These are phyloP conservation scores for Drosophila azteca DNA, from an alignment of 1,140 invertebrate species.

Conservation along the genomic window DNA sequence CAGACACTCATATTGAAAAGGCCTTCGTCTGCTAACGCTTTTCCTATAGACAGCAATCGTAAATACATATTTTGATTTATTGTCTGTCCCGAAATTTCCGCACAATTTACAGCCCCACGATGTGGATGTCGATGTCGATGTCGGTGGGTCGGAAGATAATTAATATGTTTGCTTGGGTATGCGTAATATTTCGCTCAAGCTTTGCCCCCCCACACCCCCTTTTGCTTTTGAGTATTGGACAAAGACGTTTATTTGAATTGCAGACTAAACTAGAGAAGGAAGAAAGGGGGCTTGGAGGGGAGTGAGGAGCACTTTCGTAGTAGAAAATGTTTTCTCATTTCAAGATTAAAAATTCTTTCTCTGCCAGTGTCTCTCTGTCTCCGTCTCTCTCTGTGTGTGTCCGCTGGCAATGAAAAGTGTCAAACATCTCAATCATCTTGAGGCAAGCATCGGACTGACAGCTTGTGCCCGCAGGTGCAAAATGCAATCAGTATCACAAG, in stretches of 20 bases:
- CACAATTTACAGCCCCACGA: slow-evolving; percentile 47
- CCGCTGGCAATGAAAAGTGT: slow-evolving; percentile 13
- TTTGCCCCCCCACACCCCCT: too few species aligned
- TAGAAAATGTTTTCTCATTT: too few species aligned
- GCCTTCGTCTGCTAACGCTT: slow-evolving; percentile 40
- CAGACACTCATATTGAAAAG: slow-evolving; percentile 33
- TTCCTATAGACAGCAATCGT: slow-evolving; percentile 56
- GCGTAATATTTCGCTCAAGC: slow-evolving; percentile 34
- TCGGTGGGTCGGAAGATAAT: slow-evolving; percentile 25
- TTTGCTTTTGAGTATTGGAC: too few species aligned
- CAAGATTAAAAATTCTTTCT: slow-evolving; percentile 5
- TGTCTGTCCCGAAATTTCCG: slow-evolving; percentile 45
- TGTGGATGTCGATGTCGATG: slow-evolving; percentile 29
- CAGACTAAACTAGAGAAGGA: too few species aligned
- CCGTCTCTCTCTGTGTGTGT: neutral
- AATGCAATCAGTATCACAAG: slow-evolving; percentile 66
- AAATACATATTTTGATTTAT: slow-evolving; percentile 66
- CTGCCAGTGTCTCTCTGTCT: neutral
- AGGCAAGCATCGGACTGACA: slow-evolving; percentile 36
- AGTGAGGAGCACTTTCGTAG: too few species aligned
- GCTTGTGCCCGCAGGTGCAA: slow-evolving; percentile 36
- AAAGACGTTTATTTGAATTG: slow-evolving; percentile 8
- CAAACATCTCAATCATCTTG: slow-evolving; percentile 32
- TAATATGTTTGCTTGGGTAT: slow-evolving; percentile 58
- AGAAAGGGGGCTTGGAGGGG: too few species aligned